Evolutionary conservation across 2,113 vertebrate species (phyloP), one percentile per base, ranked within the genome.

Genomic region (Leucoraja erinaceus): DNA sequence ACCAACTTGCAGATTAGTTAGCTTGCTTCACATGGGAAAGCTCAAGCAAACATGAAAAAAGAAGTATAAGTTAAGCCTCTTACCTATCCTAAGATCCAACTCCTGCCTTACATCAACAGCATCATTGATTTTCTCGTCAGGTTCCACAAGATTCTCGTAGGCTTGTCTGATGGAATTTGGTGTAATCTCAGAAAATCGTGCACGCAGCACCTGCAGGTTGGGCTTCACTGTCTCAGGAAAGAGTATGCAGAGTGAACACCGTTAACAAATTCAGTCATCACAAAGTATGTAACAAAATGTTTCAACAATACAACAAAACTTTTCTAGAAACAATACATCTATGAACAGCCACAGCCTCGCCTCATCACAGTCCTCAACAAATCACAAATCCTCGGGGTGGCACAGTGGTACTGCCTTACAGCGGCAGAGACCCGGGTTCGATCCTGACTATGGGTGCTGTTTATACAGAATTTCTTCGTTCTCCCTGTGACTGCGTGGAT

Each of bases 141-240:
- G 99, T 5, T 97, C 96, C 0, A 93, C 95, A n/a, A 99, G 96
- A 93, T 97, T 97, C 95, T 98, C 96, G 0, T 98, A 99, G 61
- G 98, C 98, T 18, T 94, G 95, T 47, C 94, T 95, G 84, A 99
- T 97, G 0, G 99, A 98, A 3, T 94, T 96, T 0, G 97, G 96
- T 0, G 99, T 99, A 93, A 99, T 99, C 96, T 99, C 99, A 0
- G 99, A 99, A 94, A 99, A 99, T 0, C 98, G 98, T 10, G 99
- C 99, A 77, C 98, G 96, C 94, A 97, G 97, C 1, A 99, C 97
- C 93, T 95, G 98, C 4, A 99, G 93, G 93, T 95, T 97, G 20
- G 97, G 96, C 94, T 98, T 99, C 81, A 98, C 99, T 99, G 93
- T 0, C 47, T 74, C 18, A 2, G 72, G 6, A 90, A 56, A 94